Evolutionary conservation across 2,113 vertebrate species (phyloP), one percentile per base, ranked within the genome.

Genomic region (Melanerpes aurifrons): DNA sequence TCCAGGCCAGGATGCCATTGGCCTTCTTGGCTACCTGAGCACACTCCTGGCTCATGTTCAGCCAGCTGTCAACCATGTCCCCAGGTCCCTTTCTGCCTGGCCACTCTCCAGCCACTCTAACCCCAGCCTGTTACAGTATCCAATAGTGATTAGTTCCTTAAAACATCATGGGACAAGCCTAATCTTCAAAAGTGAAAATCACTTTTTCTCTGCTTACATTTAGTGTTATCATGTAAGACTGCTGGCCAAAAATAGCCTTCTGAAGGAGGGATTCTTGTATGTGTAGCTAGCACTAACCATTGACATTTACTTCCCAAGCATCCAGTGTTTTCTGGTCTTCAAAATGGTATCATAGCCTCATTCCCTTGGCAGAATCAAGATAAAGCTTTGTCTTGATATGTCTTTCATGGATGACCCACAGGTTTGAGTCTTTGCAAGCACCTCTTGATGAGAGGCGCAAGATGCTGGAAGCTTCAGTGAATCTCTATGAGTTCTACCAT

Each of bases 351-450:
- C 22, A 10, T 15, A 62, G 29, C 16, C 48, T 58, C 17, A 81
- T 87, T 90, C 24, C 20, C 21, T 47, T 12, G 12, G 35, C 7
- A 72, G 18, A 71, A 29, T 67, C 24, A 72, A 18, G 14, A 45
- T 32, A 43, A 79, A 91, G 37, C 40, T 82, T 87, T 91, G 15
- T 35, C 91, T 85, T 92, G 92, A 95, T 14, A 14, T 35, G 4
- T 74, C 25, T 63, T 86, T 88, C 72, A 89, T 47, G 82, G 15
- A 47, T 84, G 26, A 32, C 61, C 82, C 78, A 12, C 93, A 99
- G 98, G 95, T 98, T 99, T 93, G 96, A 98, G 90, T 98, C 98
- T 67, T 97, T 99, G 76, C 97, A 98, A 97, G 96, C 95, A 31
- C 98, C 97, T 58, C 96, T 99, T 94, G 96, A 97, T 13, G 67